Conservation (phyloP, 2,888 invertebrate genomes). For the Timema podura region DNA sequence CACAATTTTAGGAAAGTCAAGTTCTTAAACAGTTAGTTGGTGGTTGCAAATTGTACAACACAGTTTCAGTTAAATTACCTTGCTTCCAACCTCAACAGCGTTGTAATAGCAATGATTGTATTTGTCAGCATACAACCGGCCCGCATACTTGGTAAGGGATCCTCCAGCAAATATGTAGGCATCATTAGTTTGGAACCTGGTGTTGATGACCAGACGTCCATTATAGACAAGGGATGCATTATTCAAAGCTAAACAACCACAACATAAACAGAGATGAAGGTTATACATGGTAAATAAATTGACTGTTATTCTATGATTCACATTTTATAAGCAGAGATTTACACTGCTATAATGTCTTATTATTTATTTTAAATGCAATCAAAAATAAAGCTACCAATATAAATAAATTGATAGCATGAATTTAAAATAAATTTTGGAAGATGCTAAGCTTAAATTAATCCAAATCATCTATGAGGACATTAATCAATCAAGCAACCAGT, state of each 20-base stretch:
- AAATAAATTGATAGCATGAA: not conserved
- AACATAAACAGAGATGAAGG: not conserved
- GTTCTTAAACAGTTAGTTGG: too few relatives aligned
- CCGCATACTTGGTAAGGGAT: conserved; percentile 58
- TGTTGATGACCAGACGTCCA: conserved; percentile 59
- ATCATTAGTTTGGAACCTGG: conserved; percentile 61
- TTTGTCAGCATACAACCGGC: conserved; percentile 52
- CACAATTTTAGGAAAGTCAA: too few relatives aligned
- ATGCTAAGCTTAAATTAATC: too few relatives aligned
- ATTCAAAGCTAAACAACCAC: conserved; percentile 45
- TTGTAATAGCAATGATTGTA: conserved; percentile 54
- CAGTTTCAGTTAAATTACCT: too few relatives aligned
- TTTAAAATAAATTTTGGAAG: not conserved
- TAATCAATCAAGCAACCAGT: too few relatives aligned
- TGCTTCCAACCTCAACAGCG: conserved; percentile 59
- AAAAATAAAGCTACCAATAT: not conserved
- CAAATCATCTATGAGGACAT: too few relatives aligned
- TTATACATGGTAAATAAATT: not conserved
- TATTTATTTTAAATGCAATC: not conserved
- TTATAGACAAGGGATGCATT: conserved; percentile 57
- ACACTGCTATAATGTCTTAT: not conserved
- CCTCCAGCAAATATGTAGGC: conserved; percentile 62
- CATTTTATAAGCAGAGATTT: not conserved
- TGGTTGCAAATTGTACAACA: too few relatives aligned
- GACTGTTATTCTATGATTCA: not conserved